A percentile compares a stretch with the other conserved stretches of the same genome.
Evolutionary conservation across 2,888 invertebrate species (phyloP).

Genomic region (Microdon myrmicae): DNA sequence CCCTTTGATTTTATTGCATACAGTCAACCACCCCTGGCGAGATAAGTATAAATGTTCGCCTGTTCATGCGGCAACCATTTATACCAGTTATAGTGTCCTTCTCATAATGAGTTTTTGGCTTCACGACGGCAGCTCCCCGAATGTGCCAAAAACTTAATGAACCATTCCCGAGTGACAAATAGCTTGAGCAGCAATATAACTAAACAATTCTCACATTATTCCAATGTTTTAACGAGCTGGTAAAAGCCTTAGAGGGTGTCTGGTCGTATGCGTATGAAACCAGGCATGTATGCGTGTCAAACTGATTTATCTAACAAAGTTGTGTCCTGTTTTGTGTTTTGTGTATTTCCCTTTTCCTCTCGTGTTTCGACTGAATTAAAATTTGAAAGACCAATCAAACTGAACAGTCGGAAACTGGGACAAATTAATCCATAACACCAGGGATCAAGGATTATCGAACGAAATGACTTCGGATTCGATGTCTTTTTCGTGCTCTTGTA

Average conservation of each 20-base stretch:
- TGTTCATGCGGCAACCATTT: constrained; percentile 34
- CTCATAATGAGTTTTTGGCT: constrained; percentile 40
- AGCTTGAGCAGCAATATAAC: constrained; percentile 46
- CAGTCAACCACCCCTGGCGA: not conserved
- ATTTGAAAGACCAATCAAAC: no score
- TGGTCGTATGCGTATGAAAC: no score
- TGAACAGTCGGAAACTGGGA: no score
- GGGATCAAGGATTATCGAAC: no score
- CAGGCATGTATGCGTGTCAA: no score
- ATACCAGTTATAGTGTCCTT: constrained; percentile 38
- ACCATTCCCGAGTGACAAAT: constrained; percentile 50
- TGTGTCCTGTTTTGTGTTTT: no score
- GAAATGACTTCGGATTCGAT: no score
- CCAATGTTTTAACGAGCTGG: constrained; percentile 49
- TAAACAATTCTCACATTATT: constrained; percentile 51
- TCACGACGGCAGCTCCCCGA: constrained; percentile 30
- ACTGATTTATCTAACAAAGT: no score
- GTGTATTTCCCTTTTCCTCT: no score
- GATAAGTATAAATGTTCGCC: constrained; percentile 3
- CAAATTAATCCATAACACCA: no score
- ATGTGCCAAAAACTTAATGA: constrained; percentile 51
- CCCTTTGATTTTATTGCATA: not conserved
- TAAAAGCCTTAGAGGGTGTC: constrained; percentile 50
- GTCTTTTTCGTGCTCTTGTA: no score
- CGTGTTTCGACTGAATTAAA: no score